Evolutionary conservation across 2,797 vertebrate genomes (phyloP).

Genomic region (Peromyscus attwateri): DNA sequence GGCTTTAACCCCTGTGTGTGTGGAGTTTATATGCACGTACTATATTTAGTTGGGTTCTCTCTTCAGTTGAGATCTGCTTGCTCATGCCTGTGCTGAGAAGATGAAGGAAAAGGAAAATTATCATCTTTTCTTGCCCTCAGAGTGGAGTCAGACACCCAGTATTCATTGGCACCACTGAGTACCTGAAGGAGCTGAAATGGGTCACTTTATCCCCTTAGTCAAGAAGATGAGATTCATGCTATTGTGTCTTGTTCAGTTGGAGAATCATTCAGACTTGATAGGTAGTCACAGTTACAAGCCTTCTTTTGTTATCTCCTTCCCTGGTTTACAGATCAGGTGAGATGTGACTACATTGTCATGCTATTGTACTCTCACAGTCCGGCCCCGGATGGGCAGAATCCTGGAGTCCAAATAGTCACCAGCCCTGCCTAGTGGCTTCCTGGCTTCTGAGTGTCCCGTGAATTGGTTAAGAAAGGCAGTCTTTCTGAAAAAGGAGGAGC

Average conservation of each 20-base stretch:
- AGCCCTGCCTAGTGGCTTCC: rapidly evolving
- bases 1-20: constrained; percentile 28
- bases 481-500: neutral
- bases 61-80: neutral
- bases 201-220: neutral
- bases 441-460: rapidly evolving
- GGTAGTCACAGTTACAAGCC: neutral
- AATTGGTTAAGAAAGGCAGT: neutral
- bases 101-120: neutral
- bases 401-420: neutral
- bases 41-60: neutral
- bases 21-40: neutral
- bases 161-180: neutral
- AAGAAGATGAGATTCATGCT: neutral
- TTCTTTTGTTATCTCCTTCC: neutral
- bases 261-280: neutral
- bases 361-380: rapidly evolving
- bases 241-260: neutral
- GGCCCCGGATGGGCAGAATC: neutral
- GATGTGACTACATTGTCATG: neutral
- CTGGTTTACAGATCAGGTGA: neutral
- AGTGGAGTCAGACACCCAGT: neutral
- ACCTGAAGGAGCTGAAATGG: neutral
- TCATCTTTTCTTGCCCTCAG: neutral
- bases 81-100: neutral